These are phyloP conservation scores for Anastrepha obliqua DNA, from an alignment of 1,140 invertebrate genomes.

Conservation along the genomic window DNA sequence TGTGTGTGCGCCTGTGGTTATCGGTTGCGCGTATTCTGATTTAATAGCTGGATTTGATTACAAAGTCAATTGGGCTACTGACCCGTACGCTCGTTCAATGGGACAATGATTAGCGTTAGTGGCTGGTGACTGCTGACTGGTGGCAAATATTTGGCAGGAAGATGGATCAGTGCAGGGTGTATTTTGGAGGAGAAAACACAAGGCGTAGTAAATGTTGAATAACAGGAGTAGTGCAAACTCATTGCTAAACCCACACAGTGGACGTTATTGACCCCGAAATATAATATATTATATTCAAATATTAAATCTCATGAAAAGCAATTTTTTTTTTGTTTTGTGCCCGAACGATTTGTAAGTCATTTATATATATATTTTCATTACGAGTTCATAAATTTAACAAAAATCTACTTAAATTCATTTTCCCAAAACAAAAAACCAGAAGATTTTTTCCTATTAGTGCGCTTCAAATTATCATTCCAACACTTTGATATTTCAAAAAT, in stretches of 20 bases:
- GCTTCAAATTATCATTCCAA: background rate
- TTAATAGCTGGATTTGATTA: constrained; percentile 50
- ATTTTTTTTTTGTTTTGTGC: no score
- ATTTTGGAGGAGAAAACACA: background rate
- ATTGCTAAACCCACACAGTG: no score
- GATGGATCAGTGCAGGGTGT: background rate
- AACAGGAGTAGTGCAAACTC: no score
- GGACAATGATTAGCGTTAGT: constrained; percentile 22
- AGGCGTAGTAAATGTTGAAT: background rate
- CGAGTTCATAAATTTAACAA: no score
- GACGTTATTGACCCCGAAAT: no score
- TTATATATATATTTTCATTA: no score
- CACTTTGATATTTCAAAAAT: constrained; percentile 1
- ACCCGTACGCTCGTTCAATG: constrained; percentile 13
- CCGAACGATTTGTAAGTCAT: no score
- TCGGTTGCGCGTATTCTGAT: constrained; percentile 29
- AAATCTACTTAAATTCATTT: no score
- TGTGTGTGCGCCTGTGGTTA: constrained; percentile 12
- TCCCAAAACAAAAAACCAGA: no score
- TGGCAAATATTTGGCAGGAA: background rate
- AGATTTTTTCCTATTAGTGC: no score
- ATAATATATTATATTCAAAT: no score
- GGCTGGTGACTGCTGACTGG: background rate
- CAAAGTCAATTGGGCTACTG: constrained; percentile 51
- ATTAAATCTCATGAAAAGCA: no score